phyloP scores from a whole-genome alignment of 2,113 vertebrate species.

The Rattus rattus region DNA sequence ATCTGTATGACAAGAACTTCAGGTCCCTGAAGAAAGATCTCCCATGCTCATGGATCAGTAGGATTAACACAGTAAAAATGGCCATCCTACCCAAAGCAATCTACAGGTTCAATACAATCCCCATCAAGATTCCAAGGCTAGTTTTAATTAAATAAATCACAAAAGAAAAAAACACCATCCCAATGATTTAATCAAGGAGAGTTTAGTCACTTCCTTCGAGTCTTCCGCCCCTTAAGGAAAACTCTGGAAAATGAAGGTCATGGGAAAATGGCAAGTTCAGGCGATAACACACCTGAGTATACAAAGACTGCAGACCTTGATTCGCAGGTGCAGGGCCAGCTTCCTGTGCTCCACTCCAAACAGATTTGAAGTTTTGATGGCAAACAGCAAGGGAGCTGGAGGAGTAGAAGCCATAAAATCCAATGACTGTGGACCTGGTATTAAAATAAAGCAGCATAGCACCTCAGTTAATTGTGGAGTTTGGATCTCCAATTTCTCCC shows the following conservation, averaged over 20 bases:
- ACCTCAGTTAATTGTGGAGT: not conserved
- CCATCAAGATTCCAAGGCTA: too few species aligned
- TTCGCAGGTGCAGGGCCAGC: not conserved
- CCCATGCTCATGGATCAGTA: too few species aligned
- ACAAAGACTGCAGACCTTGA: not conserved
- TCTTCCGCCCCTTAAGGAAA: slow-evolving; percentile 16
- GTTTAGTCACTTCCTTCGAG: not conserved
- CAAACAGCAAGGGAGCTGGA: not conserved
- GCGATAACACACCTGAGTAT: not conserved
- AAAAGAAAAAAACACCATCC: slow-evolving; percentile 19
- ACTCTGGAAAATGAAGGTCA: slow-evolving; percentile 10
- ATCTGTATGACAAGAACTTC: too few species aligned
- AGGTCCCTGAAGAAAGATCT: too few species aligned
- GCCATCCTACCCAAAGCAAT: too few species aligned
- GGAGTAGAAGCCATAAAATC: not conserved
- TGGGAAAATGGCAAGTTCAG: slow-evolving; percentile 20
- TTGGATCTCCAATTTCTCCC: not conserved
- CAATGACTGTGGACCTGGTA: not conserved
- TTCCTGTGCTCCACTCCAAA: not conserved
- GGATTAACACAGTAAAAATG: too few species aligned
- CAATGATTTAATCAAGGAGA: slow-evolving; percentile 9
- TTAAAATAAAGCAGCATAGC: not conserved
- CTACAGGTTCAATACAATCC: too few species aligned
- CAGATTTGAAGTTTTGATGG: not conserved
- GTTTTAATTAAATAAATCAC: slow-evolving; percentile 7